Base-by-base conservation (phyloP, 2,888 invertebrate species). In the Creontiades dilutus region DNA sequence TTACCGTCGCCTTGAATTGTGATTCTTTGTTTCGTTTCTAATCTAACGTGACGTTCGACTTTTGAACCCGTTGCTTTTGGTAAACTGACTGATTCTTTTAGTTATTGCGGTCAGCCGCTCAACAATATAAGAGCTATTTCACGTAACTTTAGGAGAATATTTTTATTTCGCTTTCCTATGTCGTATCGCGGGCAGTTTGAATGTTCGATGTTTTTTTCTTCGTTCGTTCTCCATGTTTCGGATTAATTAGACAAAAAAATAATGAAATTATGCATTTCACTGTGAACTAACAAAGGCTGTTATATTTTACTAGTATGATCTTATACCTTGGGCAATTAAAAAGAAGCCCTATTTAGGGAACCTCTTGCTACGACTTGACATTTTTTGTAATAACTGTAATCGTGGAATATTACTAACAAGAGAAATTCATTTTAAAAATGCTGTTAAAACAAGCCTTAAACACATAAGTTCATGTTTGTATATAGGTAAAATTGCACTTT, bases 221-320 rank as follows among this genome's bases (percentile, higher is more conserved):
- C 37, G 7, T 37, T 37, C 37, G 37, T 4, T n/a, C 61, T 61
- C 68, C 2, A 61, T 19, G 11, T 23, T 68, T 68, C 23, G 27
- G 68, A 68, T 12, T 57, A 16, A 68, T 68, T 23, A 68, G 68
- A 52, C 52, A 68, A 68, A 68, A 3, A 61, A 68, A 68, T 61
- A 27, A 68, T 57, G 57, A 57, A 57, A 57, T 57, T 27, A 46
- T 78, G 82, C 82, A 82, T 82, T 82, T 82, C 52, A 78, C 82
- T 82, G 82, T 82, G 48, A 82, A 82, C 82, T 82, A 82, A 82
- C 52, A 23, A 82, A 82, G 82, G 82, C 82, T 82, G 82, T 82
- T 82, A 82, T 82, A 52, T 82, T 52, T 48, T 52, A 82, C 55
- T 82, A 52, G 48, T 82, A 52, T 19, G 48, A 46, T 76, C 13